phyloP scores from a whole-genome alignment of 2,888 invertebrate species.

The Microchrysa polita region DNA sequence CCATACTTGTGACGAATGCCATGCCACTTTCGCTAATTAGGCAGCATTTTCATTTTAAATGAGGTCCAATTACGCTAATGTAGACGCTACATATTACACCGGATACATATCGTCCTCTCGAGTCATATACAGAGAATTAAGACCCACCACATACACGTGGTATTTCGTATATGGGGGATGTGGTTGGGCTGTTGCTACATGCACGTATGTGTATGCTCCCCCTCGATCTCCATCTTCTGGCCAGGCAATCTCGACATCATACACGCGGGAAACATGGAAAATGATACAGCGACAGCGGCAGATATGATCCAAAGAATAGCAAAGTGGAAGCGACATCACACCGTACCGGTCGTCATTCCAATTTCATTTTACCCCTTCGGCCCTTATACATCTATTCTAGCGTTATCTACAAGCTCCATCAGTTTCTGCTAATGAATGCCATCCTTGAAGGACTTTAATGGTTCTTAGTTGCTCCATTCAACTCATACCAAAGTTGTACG shows the following conservation, averaged over 20 bases:
- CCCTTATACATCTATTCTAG: not conserved
- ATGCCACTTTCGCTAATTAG: slow-evolving; percentile 56
- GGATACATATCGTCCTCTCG: slow-evolving; percentile 49
- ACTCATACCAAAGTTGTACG: too few relatives aligned
- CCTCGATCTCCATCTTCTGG: too few relatives aligned
- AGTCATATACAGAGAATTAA: too few relatives aligned
- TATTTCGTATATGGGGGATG: slow-evolving; percentile 7
- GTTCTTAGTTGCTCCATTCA: slow-evolving; percentile 26
- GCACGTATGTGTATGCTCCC: not conserved
- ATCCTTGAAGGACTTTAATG: slow-evolving; percentile 43
- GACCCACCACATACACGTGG: slow-evolving; percentile 23
- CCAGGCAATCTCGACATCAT: not conserved
- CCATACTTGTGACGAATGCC: slow-evolving; percentile 50
- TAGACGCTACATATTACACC: slow-evolving; percentile 54
- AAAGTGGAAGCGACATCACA: slow-evolving; percentile 1
- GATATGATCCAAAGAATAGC: slow-evolving; percentile 5
- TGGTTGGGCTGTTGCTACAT: slow-evolving; percentile 4
- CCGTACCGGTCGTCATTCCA: slow-evolving; percentile 8
- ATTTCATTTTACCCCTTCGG: too few relatives aligned
- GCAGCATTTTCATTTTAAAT: slow-evolving; percentile 56
- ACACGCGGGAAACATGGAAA: not conserved
- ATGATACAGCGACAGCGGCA: not conserved
- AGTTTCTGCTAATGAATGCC: slow-evolving; percentile 50
- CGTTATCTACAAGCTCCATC: slow-evolving; percentile 45
- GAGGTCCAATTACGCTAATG: slow-evolving; percentile 56